Evolutionary conservation across 2,888 invertebrate genomes (phyloP).

Genomic region (Eueremaeus valkanovi): DNA sequence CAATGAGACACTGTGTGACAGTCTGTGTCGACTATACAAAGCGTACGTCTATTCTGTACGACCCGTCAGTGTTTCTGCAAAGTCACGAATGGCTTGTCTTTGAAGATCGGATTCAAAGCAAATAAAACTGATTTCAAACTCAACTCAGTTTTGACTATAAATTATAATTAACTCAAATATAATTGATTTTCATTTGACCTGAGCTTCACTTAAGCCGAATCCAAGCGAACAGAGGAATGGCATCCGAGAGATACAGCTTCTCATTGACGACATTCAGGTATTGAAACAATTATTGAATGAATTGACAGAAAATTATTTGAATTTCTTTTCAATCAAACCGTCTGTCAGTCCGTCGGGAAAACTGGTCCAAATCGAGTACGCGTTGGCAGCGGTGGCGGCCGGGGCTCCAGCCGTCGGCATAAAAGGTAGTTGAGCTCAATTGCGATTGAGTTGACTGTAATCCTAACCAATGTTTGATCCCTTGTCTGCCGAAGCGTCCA

Average conservation of each 20-base stretch:
- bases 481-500: constrained; percentile 65
- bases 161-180: not conserved
- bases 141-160: not conserved
- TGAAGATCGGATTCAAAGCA: not conserved
- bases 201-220: too few species aligned
- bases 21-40: not conserved
- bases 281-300: constrained; percentile 8
- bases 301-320: constrained; percentile 4
- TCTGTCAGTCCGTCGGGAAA: constrained; percentile 89
- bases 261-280: constrained; percentile 83
- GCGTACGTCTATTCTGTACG: not conserved
- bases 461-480: too few species aligned
- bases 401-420: constrained; percentile 99
- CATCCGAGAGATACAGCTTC: constrained; percentile 93
- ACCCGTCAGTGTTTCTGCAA: not conserved
- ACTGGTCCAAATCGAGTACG: constrained; percentile 99
- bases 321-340: not conserved
- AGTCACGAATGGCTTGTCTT: not conserved
- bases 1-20: not conserved
- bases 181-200: not conserved
- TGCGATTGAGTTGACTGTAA: not conserved
- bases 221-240: constrained; percentile 59
- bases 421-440: constrained; percentile 64
- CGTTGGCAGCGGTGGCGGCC: constrained; percentile 94
- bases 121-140: not conserved